Percentiles rank a stretch among this genome's conserved stretches.
Evolutionary conservation across 2,113 vertebrate genomes (phyloP).

Genomic region (Gorilla gorilla): DNA sequence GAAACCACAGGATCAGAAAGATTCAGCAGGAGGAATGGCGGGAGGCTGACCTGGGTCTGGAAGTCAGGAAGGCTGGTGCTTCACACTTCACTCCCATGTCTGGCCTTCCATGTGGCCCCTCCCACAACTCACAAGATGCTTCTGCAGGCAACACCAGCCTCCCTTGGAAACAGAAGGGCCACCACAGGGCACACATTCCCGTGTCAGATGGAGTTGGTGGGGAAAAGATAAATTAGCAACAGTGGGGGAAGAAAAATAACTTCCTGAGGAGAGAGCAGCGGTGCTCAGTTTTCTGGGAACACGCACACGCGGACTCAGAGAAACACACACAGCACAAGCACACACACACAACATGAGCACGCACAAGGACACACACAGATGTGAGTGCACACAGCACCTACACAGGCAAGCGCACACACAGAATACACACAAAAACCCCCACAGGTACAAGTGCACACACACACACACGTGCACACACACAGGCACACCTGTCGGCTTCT

Average conservation of each 20-base stretch:
- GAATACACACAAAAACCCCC: background rate
- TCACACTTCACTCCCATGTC: background rate
- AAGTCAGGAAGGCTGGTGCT: background rate
- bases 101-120: too few relatives aligned
- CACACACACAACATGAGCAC: too few relatives aligned
- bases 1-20: background rate
- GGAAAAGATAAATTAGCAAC: background rate
- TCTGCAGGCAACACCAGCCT: fast-evolving
- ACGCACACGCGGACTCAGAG: too few relatives aligned
- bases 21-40: too few relatives aligned
- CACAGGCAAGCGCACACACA: background rate
- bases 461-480: background rate
- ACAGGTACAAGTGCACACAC: background rate
- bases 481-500: too few relatives aligned
- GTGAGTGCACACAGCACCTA: too few relatives aligned
- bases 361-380: background rate
- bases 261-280: background rate
- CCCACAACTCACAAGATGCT: background rate
- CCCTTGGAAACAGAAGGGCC: background rate
- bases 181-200: background rate
- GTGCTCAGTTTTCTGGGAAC: background rate
- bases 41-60: background rate
- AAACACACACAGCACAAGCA: background rate
- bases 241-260: background rate
- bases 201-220: fast-evolving